phyloP scores from a whole-genome alignment of 2,113 vertebrate species.

The Paralichthys olivaceus region DNA sequence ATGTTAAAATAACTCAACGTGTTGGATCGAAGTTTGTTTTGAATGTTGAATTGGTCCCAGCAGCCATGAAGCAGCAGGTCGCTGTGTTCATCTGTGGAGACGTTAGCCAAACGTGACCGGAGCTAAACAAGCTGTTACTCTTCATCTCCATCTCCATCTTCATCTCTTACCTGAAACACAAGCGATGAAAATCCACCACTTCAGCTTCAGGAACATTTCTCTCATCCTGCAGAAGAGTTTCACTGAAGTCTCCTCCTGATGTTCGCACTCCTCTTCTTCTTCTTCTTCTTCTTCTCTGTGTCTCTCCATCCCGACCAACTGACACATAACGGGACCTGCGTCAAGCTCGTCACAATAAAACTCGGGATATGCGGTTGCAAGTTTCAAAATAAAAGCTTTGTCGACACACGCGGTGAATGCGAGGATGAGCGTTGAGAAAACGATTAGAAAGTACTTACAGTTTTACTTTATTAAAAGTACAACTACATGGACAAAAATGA shows the following conservation, averaged over 20 bases:
- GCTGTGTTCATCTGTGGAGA: not conserved
- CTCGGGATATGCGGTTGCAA: fast-evolving
- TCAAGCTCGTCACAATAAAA: conserved; percentile 21
- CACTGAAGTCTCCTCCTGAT: not conserved
- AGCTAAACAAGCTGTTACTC: conserved; percentile 52
- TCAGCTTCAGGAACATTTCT: conserved; percentile 38
- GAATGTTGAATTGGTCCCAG: not conserved
- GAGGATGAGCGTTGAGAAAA: not conserved
- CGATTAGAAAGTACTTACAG: too few species aligned
- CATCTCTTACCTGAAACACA: conserved; percentile 70
- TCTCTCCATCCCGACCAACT: conserved; percentile 33
- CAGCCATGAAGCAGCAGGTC: not conserved
- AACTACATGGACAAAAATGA: too few species aligned
- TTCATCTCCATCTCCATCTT: not conserved
- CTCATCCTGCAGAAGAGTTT: conserved; percentile 3
- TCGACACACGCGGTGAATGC: not conserved
- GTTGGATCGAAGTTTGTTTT: not conserved
- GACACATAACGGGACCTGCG: conserved; percentile 51
- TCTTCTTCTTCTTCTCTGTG: not conserved
- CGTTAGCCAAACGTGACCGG: not conserved
- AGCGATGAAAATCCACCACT: conserved; percentile 63
- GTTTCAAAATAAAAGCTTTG: conserved; percentile 37
- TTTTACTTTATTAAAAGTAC: too few species aligned
- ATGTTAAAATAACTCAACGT: too few species aligned
- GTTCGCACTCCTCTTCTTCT: conserved; percentile 4